Base-by-base conservation (phyloP, 2,888 invertebrate genomes). In the Tiliacea aurago region DNA sequence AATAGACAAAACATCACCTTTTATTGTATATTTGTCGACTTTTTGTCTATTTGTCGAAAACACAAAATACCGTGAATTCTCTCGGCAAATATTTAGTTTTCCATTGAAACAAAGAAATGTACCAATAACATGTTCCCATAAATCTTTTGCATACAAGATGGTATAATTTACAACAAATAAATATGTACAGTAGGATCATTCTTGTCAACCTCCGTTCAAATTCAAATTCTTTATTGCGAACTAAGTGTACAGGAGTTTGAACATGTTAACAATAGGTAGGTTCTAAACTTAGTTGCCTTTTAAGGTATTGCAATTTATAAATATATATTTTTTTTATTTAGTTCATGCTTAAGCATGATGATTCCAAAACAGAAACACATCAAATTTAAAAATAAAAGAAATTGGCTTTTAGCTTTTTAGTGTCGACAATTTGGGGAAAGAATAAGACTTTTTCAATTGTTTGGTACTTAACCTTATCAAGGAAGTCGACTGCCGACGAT, bases 101-200 rank as follows among this genome's bases (percentile, higher is more conserved):
- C 7, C 49, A 58, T 37, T 51, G 55, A 71, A 80, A 71, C 51
- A 81, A 80, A 81, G 76, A 76, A 61, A 66, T 65, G 6, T 55
- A 64, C 56, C 69, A 65, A 80, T 80, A 69, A 41, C 37, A 56
- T 66, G 47, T 49, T 55, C 23, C 6, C 23, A n/a, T 47, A 59
- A 63, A 70, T 69, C 58, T 58, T 63, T 73, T 1, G 23, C 13
- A 81, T 20, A 77, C 62, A 66, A 33, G 4, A 67, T 64, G 55
- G 49, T 23, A 23, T 49, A 18, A 56, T 69, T 69, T 56, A 5
- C 37, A 72, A 7, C 2, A 49, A 67, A 45, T 55, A 58, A 58
- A 63, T 62, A 69, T 59, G 11, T 23, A 7, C 58, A 70, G 68
- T 49, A 55, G 33, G 13, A 61, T 65, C 43, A 59, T 0, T 64